phyloP scores from a whole-genome alignment of 2,113 vertebrate genomes.

The Oxygymnocypris stewartii region DNA sequence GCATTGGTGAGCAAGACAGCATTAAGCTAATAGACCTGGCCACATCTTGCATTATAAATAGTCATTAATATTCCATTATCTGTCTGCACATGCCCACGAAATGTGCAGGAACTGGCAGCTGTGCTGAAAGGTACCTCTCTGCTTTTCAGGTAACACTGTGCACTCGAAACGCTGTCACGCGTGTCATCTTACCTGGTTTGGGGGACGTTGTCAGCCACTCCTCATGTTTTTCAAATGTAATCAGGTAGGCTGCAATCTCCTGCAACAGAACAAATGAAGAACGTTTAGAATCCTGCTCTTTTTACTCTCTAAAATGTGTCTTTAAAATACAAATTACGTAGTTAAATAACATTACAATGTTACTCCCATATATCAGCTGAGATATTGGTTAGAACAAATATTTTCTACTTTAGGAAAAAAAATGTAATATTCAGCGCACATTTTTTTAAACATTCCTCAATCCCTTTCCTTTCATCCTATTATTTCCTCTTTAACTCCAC shows the following conservation, averaged over 20 bases:
- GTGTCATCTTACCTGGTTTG: constrained; percentile 74
- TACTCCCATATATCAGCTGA: background rate
- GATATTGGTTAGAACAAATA: background rate
- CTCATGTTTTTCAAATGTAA: constrained; percentile 81
- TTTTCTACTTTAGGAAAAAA: background rate
- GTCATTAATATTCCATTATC: constrained; percentile 60
- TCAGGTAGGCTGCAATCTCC: constrained; percentile 82
- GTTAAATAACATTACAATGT: background rate
- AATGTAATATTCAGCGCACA: background rate
- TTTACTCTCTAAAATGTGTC: background rate
- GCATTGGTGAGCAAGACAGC: constrained; percentile 52
- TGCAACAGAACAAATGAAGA: constrained; percentile 50
- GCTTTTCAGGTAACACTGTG: constrained; percentile 41
- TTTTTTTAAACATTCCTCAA: background rate
- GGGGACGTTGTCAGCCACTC: constrained; percentile 82
- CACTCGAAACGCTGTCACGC: background rate
- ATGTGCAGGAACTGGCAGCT: constrained; percentile 36
- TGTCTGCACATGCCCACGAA: constrained; percentile 45
- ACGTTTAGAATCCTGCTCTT: background rate
- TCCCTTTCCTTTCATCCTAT: background rate
- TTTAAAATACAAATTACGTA: background rate
- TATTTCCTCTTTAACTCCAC: background rate
- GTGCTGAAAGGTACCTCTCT: constrained; percentile 7
- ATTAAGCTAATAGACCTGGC: constrained; percentile 54
- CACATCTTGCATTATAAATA: constrained; percentile 55